Evolutionary conservation across 2,888 invertebrate species (phyloP).

Genomic region (Drosophila rellima): DNA sequence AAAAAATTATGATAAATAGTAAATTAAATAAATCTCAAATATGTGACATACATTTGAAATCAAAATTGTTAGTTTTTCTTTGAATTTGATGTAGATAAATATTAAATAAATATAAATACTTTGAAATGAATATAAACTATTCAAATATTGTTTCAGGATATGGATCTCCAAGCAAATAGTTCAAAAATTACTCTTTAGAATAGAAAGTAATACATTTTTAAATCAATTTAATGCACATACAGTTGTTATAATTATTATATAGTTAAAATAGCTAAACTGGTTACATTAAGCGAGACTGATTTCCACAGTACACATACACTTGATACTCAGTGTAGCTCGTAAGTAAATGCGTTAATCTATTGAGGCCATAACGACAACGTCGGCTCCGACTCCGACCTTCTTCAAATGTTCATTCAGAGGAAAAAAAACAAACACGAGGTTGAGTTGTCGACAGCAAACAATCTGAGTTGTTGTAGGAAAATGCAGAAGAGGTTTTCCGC

Average conservation of each 20-base stretch:
- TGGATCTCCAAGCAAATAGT: too few relatives aligned
- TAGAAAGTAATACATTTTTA: background rate
- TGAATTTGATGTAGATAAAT: too few relatives aligned
- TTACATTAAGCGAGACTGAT: background rate
- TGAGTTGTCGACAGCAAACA: slow-evolving; percentile 61
- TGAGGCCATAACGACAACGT: slow-evolving; percentile 52
- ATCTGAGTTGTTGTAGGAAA: slow-evolving; percentile 54
- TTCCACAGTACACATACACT: slow-evolving; percentile 17
- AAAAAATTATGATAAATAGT: background rate
- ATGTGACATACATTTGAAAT: too few relatives aligned
- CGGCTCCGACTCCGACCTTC: slow-evolving; percentile 1
- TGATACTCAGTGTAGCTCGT: slow-evolving; percentile 38
- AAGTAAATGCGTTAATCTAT: slow-evolving; percentile 64
- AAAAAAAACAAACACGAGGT: slow-evolving; percentile 48
- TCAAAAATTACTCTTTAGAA: background rate
- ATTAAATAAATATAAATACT: background rate
- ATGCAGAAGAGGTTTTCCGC: slow-evolving; percentile 43
- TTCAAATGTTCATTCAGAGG: slow-evolving; percentile 43
- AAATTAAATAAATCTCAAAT: too few relatives aligned
- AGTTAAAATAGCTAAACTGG: background rate
- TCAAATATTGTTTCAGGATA: too few relatives aligned
- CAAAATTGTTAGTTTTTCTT: too few relatives aligned
- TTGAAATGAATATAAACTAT: too few relatives aligned
- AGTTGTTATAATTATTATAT: too few relatives aligned
- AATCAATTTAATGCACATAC: slow-evolving; percentile 4